Evolutionary conservation across 2,113 vertebrate species (phyloP).

Genomic region (Anolis sagrei): DNA sequence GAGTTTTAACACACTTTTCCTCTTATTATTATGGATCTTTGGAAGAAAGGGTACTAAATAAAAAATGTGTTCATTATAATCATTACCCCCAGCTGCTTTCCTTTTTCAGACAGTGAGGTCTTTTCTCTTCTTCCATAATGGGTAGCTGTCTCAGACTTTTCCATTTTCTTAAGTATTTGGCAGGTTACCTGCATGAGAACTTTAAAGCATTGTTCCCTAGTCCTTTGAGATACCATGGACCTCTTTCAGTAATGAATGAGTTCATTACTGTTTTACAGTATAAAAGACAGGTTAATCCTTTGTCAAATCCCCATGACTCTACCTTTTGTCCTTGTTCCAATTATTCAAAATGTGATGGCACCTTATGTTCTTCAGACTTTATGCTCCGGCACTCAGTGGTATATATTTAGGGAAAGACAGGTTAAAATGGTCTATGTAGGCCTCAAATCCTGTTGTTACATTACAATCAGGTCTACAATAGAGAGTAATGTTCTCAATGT

Average conservation of each 20-base stretch:
- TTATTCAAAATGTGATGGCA: conserved; percentile 64
- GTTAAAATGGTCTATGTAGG: conserved; percentile 14
- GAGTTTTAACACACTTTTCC: too few relatives aligned
- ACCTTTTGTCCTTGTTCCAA: conserved; percentile 71
- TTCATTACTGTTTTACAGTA: conserved; percentile 66
- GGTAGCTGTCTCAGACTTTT: conserved; percentile 27
- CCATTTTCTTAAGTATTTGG: conserved; percentile 39
- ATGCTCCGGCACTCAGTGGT: conserved; percentile 60
- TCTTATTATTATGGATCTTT: too few relatives aligned
- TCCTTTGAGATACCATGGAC: conserved; percentile 41
- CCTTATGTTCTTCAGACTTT: conserved; percentile 67
- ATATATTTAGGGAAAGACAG: conserved; percentile 60
- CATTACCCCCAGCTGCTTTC: conserved; percentile 3
- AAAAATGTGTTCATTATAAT: conserved; percentile 23
- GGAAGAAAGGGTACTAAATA: too few relatives aligned
- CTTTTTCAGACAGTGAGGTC: neutral
- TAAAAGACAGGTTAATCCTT: conserved; percentile 69
- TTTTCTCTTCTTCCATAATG: neutral
- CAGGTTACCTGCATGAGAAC: conserved; percentile 35
- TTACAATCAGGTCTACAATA: conserved; percentile 44
- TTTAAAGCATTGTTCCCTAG: conserved; percentile 32
- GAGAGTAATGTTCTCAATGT: conserved; percentile 39
- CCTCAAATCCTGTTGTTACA: conserved; percentile 46
- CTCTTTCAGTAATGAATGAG: conserved; percentile 71
- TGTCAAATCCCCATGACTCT: conserved; percentile 62